Conservation (phyloP, 1,140 invertebrate species). For the Ectropis grisescens region DNA sequence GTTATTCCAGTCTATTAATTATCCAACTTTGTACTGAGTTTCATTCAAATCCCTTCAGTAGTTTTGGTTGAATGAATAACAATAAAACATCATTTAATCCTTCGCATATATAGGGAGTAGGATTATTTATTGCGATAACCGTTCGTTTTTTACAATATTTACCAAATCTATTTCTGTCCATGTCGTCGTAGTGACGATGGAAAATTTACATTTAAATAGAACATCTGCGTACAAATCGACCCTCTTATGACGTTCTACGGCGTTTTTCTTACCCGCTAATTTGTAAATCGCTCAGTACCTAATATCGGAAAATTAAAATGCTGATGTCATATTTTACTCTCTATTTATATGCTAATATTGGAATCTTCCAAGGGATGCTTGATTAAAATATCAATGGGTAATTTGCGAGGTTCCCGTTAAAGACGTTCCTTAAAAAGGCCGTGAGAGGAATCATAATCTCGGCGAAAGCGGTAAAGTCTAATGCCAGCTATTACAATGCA, state of each 20-base stretch:
- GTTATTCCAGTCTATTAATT: too few species aligned
- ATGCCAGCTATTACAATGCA: slow-evolving; percentile 35
- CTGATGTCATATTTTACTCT: slow-evolving; percentile 64
- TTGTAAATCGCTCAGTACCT: slow-evolving; percentile 67
- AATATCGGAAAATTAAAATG: slow-evolving; percentile 69
- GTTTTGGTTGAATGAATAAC: too few species aligned
- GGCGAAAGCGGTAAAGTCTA: slow-evolving; percentile 11
- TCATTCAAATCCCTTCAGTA: too few species aligned
- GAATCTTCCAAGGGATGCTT: slow-evolving; percentile 33
- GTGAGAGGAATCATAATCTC: slow-evolving; percentile 23
- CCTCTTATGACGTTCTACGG: slow-evolving; percentile 51
- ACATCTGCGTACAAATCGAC: slow-evolving; percentile 60
- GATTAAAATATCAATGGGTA: slow-evolving; percentile 66
- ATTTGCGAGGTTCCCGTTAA: slow-evolving; percentile 36
- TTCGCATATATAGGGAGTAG: too few species aligned
- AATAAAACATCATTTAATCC: too few species aligned
- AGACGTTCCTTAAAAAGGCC: slow-evolving; percentile 22
- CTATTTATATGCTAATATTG: slow-evolving; percentile 65
- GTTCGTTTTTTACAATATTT: too few species aligned
- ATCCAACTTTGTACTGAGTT: too few species aligned
- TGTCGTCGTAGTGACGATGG: slow-evolving; percentile 50
- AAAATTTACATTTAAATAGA: slow-evolving; percentile 70
- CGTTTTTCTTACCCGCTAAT: slow-evolving; percentile 67
- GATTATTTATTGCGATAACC: too few species aligned
- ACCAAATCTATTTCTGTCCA: slow-evolving; percentile 61